These are phyloP conservation scores for Drosophila cardini DNA, from an alignment of 1,140 invertebrate genomes.

Conservation along the genomic window DNA sequence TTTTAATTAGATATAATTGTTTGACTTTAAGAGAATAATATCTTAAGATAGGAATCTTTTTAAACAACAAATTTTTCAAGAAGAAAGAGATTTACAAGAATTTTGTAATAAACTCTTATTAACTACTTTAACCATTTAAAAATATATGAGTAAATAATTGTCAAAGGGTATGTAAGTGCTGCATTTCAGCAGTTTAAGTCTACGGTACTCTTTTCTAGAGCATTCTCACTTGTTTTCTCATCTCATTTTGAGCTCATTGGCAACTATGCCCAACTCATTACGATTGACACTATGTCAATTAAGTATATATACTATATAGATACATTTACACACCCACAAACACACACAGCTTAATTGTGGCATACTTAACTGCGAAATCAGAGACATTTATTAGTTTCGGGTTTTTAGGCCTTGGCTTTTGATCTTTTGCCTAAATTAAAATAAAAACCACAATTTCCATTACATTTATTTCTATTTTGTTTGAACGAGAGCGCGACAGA, in stretches of 20 bases:
- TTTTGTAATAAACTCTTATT: too few relatives aligned
- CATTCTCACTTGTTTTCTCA: background rate
- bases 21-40: too few relatives aligned
- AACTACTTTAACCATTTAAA: too few relatives aligned
- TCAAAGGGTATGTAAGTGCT: background rate
- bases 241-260: constrained; percentile 2
- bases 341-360: constrained; percentile 6
- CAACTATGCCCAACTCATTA: constrained; percentile 3
- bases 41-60: too few relatives aligned
- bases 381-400: constrained; percentile 45
- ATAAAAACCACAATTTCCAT: constrained; percentile 75
- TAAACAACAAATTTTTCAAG: too few relatives aligned
- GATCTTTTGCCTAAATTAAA: constrained; percentile 61
- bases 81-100: too few relatives aligned
- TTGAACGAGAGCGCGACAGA: constrained; percentile 3
- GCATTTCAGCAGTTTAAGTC: background rate
- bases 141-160: background rate
- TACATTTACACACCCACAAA: background rate
- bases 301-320: background rate
- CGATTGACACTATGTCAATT: constrained; percentile 12
- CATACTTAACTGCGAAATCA: constrained; percentile 23
- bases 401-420: constrained; percentile 60
- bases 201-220: background rate
- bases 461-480: constrained; percentile 53
- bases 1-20: too few relatives aligned